Conservation (phyloP, 2,797 vertebrate species). For the Galagoides demidoff region DNA sequence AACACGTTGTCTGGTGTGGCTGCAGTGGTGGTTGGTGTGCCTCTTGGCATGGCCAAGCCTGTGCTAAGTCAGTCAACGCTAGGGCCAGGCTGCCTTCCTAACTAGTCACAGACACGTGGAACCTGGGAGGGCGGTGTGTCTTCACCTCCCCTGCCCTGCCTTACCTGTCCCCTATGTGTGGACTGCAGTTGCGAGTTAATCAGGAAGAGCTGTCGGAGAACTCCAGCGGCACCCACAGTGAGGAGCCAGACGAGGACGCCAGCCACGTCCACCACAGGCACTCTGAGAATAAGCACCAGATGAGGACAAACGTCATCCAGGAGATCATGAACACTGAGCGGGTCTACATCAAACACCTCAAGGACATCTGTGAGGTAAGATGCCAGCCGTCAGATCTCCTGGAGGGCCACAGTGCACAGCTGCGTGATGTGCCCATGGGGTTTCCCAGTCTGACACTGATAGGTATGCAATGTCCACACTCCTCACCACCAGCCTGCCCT, state of each 20-base stretch:
- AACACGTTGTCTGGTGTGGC: accelerated
- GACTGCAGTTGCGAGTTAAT: slow-evolving; percentile 95
- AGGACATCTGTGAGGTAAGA: slow-evolving; percentile 97
- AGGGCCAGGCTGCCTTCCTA: not conserved
- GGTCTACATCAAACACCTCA: slow-evolving; percentile 98
- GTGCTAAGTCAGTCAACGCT: accelerated
- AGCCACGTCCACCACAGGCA: slow-evolving; percentile 88
- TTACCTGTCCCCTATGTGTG: slow-evolving; percentile 66
- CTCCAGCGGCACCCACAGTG: slow-evolving; percentile 88
- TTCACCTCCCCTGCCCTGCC: not conserved
- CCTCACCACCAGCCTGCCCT: not conserved
- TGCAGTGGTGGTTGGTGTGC: too few relatives aligned
- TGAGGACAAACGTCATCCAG: slow-evolving; percentile 98
- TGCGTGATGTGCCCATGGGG: accelerated
- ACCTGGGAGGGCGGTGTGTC: not conserved
- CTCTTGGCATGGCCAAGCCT: accelerated
- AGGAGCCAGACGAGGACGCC: slow-evolving; percentile 88
- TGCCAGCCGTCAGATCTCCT: not conserved
- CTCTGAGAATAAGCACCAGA: slow-evolving; percentile 94
- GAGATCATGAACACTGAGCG: slow-evolving; percentile 99
- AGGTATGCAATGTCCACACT: accelerated
- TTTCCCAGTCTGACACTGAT: not conserved
- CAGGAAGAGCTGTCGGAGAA: slow-evolving; percentile 95
- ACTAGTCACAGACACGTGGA: not conserved
- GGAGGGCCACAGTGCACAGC: not conserved